phyloP scores from a whole-genome alignment of 2,888 invertebrate species.

The Morpho deidamia region DNA sequence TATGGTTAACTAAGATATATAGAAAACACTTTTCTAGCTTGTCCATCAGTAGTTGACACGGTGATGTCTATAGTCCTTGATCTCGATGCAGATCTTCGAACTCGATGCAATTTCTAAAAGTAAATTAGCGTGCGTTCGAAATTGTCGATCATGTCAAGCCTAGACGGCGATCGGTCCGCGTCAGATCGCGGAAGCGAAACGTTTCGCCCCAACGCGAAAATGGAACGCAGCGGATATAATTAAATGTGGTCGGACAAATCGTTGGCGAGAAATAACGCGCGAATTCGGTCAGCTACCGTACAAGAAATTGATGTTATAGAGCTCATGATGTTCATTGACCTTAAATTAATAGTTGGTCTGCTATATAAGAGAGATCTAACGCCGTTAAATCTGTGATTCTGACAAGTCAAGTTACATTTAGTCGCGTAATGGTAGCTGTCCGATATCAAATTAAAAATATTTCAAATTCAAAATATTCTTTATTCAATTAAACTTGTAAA shows the following conservation, averaged over 20 bases:
- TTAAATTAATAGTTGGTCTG: background rate
- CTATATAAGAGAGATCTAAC: too few relatives aligned
- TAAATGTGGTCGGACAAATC: constrained; percentile 67
- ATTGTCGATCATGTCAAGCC: constrained; percentile 17
- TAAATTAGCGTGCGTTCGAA: constrained; percentile 19
- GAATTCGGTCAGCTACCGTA: constrained; percentile 53
- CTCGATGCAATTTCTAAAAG: constrained; percentile 15
- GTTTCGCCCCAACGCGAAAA: constrained; percentile 60
- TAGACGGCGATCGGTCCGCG: constrained; percentile 36
- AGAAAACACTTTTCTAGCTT: too few relatives aligned
- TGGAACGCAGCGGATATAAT: constrained; percentile 75
- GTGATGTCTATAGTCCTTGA: background rate
- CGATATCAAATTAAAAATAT: too few relatives aligned
- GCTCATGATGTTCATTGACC: constrained; percentile 3
- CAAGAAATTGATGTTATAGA: constrained; percentile 18
- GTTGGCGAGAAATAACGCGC: constrained; percentile 58
- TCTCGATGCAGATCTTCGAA: constrained; percentile 8
- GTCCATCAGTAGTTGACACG: too few relatives aligned
- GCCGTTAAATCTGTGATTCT: too few relatives aligned
- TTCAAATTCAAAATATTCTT: too few relatives aligned
- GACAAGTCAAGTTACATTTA: too few relatives aligned
- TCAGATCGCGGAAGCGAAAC: constrained; percentile 57
- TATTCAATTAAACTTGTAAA: too few relatives aligned
- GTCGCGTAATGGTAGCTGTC: too few relatives aligned
- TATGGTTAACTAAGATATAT: too few relatives aligned